Evolutionary conservation across 2,888 invertebrate genomes (phyloP).

Genomic region (Odontothrips loti): DNA sequence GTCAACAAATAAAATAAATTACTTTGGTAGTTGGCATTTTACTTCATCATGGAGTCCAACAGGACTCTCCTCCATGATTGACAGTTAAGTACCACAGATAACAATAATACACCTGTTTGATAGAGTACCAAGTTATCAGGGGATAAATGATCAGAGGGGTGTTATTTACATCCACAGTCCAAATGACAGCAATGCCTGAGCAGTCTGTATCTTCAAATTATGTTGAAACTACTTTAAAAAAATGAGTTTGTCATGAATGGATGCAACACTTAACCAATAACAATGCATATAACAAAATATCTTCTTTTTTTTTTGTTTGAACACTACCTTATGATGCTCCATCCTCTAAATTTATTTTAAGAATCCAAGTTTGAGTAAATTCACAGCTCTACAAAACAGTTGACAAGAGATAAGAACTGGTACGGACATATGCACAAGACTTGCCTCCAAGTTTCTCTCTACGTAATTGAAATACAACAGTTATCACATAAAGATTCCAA

Average conservation of each 20-base stretch:
- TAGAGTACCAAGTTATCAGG: neutral
- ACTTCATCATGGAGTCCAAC: neutral
- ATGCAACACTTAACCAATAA: neutral
- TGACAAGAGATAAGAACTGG: neutral
- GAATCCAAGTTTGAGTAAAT: neutral
- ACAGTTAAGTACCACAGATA: neutral
- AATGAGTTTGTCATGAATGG: neutral
- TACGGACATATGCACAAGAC: neutral
- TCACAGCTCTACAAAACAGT: constrained; percentile 15
- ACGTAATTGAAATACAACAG: neutral
- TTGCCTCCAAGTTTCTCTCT: neutral
- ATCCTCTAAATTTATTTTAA: neutral
- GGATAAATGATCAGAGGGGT: neutral
- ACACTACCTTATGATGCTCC: neutral
- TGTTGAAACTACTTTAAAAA: neutral
- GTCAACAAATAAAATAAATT: neutral
- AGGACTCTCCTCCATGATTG: no score
- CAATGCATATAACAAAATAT: constrained; percentile 7
- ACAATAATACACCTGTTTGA: neutral
- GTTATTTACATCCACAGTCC: neutral
- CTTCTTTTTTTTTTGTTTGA: neutral
- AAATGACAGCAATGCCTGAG: neutral
- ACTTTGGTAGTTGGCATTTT: neutral
- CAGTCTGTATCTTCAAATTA: neutral
- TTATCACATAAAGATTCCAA: neutral